Evolutionary conservation across 1,140 invertebrate genomes (phyloP), one percentile per base, ranked within the genome.

Genomic region (Papilio helenus): DNA sequence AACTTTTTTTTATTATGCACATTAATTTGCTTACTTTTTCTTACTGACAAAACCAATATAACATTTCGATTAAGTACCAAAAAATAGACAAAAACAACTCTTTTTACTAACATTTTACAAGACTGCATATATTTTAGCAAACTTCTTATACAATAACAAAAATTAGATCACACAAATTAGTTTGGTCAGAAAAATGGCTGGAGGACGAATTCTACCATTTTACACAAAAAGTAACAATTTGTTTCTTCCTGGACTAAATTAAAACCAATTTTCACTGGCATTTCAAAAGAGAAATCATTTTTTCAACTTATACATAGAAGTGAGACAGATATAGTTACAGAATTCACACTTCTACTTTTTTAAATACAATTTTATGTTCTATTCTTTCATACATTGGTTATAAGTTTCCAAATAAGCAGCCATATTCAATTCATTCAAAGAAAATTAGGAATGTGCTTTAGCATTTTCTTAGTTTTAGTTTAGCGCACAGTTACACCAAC

Each of bases 401-500:
- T 58, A 58, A 58, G 0, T 23, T 58, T 58, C 23, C 20, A 20
- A 58, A 58, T 58, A 58, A 58, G 55, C 55, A 3, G 55, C n/a
- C n/a, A 58, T 58, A 20, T 58, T 58, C 8, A 9, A n/a, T 58
- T 20, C n/a, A 20, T 58, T 58, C 20, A 58, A 20, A 58, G n/a
- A 20, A 55, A 55, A 46, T 49, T 49, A 58, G 55, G 18, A 58
- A 58, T 20, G 55, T 58, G 55, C 55, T 58, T 9, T 58, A 58
- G 55, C 55, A 23, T 58, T 20, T 58, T 58, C 20, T 58, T 49
- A 49, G 46, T 49, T 49, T 49, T 49, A 49, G 16, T 49, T 58
- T 20, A 20, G 51, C n/a, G 20, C 18, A n/a, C n/a, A 58, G 9
- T 58, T 58, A 20, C 18, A 58, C 88, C 88, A 87, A 86, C 89